Base-by-base conservation (phyloP, 2,888 invertebrate species). In the Biston betularia region DNA sequence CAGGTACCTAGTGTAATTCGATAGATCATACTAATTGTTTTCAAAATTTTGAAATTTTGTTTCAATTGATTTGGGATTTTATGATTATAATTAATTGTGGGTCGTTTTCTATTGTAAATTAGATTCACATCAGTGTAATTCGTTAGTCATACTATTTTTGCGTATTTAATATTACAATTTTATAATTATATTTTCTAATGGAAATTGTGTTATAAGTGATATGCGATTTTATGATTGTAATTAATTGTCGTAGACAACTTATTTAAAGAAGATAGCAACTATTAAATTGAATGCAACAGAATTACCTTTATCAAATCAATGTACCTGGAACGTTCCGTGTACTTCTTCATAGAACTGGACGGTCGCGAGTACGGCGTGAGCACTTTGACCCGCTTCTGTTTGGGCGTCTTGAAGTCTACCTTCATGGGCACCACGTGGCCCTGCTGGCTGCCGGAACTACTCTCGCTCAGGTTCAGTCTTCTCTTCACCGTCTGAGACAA, bases 381-480 rank as follows among this genome's bases (percentile, higher is more conserved):
- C 76, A 92, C 91, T 84, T 90, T 92, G 79, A 91, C 88, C 79
- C 94, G 92, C 80, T 94, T 95, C 83, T 95, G 95, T 79, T 94
- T 95, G 72, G 95, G 95, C 72, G 95, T 94, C 91, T 96, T 95
- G 90, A 95, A 96, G 84, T 95, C 95, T 73, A 94, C 95, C 84
- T 95, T 95, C 85, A 95, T 94, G 71, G 95, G 95, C 84, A 95
- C 95, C 82, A 95, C 93, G 81, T 93, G 92, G 69, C 89, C 93
- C 77, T 88, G 94, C 75, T 87, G 95, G 83, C 95, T 95, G 76
- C 95, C 94, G 62, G 95, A 94, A 84, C 93, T 92, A 84, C 93
- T 93, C 84, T 93, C 95, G 94, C 92, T 96, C 94, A 95, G 94
- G 88, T 97, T 97, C 84, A 97, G 95, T 94, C 97, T 96, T 93